Conservation (phyloP, 37 sponge, comb jelly and placozoan genomes). For the Bolinopsis microptera region DNA sequence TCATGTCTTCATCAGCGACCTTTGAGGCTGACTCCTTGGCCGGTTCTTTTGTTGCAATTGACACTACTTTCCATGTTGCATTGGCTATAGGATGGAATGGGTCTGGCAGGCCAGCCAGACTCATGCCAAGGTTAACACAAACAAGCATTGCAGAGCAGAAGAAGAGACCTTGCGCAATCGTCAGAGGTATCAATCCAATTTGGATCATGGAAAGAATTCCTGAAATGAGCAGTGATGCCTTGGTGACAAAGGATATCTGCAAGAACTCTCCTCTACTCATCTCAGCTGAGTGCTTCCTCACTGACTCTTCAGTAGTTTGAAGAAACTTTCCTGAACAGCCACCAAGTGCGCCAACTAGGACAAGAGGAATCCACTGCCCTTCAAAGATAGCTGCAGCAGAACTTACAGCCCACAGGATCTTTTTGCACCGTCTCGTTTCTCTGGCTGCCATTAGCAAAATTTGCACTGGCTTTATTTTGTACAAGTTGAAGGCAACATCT, state of each 20-base stretch:
- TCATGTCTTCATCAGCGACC: neutral
- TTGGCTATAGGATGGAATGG: slow-evolving; percentile 54
- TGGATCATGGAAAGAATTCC: neutral
- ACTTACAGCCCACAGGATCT: neutral
- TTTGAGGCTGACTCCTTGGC: neutral
- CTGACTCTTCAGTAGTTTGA: slow-evolving; percentile 46
- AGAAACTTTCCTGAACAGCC: slow-evolving; percentile 60
- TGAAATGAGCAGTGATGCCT: slow-evolving; percentile 34
- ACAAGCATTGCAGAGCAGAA: slow-evolving; percentile 22
- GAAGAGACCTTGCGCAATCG: neutral
- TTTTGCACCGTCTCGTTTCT: slow-evolving; percentile 48
- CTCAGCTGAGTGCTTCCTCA: slow-evolving; percentile 2
- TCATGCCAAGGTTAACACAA: slow-evolving; percentile 11
- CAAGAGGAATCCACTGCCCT: slow-evolving; percentile 3
- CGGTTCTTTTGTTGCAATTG: neutral
- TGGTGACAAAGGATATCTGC: slow-evolving; percentile 52
- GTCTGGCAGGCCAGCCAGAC: neutral
- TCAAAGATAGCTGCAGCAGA: neutral
- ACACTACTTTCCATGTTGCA: slow-evolving; percentile 41
- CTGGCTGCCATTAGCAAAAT: slow-evolving; percentile 3
- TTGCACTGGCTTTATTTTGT: slow-evolving; percentile 50
- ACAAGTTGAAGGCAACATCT: slow-evolving; percentile 31
- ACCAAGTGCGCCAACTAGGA: slow-evolving; percentile 50
- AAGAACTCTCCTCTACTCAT: slow-evolving; percentile 26
- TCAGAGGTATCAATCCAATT: neutral